Evolutionary conservation across 2,113 vertebrate species (phyloP).

Genomic region (Ictalurus punctatus): DNA sequence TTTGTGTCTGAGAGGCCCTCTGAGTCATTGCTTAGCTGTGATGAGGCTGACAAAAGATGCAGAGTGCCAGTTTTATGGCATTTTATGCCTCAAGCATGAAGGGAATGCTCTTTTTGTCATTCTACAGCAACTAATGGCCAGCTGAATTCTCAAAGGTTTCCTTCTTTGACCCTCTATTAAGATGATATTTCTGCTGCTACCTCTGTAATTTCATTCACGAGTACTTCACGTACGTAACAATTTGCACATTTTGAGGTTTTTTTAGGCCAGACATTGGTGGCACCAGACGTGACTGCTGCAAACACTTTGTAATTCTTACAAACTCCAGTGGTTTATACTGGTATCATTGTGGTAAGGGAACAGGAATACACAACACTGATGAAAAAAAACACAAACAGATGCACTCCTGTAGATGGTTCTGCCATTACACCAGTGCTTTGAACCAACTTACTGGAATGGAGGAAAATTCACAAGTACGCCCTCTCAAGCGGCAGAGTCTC

Average conservation of each 20-base stretch:
- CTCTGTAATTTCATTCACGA: not conserved
- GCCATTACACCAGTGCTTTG: not conserved
- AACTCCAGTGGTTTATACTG: slow-evolving; percentile 2
- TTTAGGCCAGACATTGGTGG: slow-evolving; percentile 15
- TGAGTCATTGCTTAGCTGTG: not conserved
- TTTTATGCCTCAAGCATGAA: slow-evolving; percentile 25
- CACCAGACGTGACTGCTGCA: slow-evolving; percentile 25
- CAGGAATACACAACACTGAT: slow-evolving; percentile 14
- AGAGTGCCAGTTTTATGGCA: slow-evolving; percentile 4
- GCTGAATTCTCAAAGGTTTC: not conserved
- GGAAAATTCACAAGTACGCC: not conserved
- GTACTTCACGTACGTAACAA: not conserved
- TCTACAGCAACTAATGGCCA: not conserved
- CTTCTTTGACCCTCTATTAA: not conserved
- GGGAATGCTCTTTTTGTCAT: slow-evolving; percentile 28
- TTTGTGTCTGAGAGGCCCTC: slow-evolving; percentile 15
- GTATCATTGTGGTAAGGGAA: slow-evolving; percentile 11
- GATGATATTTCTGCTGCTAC: not conserved
- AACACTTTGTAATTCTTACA: slow-evolving; percentile 23
- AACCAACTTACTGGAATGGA: not conserved
- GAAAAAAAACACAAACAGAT: slow-evolving; percentile 16
- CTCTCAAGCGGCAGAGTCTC: not conserved
- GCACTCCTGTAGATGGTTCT: not conserved
- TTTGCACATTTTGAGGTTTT: slow-evolving; percentile 17
- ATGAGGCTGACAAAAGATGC: slow-evolving; percentile 5